Percentiles rank a stretch among this genome's conserved stretches.
These are phyloP conservation scores for Alouatta palliata DNA, from an alignment of 2,113 vertebrate species.

Conservation along the genomic window DNA sequence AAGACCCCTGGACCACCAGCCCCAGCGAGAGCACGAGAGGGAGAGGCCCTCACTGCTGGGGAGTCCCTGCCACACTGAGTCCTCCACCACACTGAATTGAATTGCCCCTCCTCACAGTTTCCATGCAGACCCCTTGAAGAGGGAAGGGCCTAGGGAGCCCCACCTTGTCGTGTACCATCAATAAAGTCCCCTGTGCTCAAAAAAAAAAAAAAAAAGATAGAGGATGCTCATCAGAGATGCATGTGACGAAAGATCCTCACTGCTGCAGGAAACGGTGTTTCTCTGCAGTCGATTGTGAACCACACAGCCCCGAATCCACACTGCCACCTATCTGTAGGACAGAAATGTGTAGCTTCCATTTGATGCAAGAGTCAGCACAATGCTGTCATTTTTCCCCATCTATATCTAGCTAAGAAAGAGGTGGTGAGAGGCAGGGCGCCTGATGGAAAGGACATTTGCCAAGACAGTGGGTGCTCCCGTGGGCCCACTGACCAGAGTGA, in stretches of 20 bases:
- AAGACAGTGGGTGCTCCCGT: background rate
- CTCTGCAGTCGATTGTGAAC: too few species aligned
- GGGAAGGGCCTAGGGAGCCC: too few species aligned
- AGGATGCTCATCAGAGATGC: background rate
- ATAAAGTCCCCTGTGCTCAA: too few species aligned
- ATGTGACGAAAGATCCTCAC: background rate
- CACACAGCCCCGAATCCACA: background rate
- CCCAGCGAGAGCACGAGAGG: too few species aligned
- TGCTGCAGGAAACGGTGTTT: background rate
- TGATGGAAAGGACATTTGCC: conserved; percentile 6
- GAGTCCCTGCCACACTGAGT: too few species aligned
- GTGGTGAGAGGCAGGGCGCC: background rate
- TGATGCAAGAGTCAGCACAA: background rate
- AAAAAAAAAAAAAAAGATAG: too few species aligned
- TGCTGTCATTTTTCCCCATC: background rate
- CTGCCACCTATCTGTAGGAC: background rate
- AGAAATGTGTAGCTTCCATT: background rate
- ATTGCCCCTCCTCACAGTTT: too few species aligned
- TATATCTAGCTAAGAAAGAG: background rate
- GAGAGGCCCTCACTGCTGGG: too few species aligned
- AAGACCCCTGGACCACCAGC: too few species aligned
- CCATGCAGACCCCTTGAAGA: too few species aligned
- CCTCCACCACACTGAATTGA: too few species aligned
- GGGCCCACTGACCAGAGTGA: background rate
- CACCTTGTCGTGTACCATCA: too few species aligned